Base-by-base conservation (phyloP, 1,140 invertebrate genomes). In the Holotrichia oblita region DNA sequence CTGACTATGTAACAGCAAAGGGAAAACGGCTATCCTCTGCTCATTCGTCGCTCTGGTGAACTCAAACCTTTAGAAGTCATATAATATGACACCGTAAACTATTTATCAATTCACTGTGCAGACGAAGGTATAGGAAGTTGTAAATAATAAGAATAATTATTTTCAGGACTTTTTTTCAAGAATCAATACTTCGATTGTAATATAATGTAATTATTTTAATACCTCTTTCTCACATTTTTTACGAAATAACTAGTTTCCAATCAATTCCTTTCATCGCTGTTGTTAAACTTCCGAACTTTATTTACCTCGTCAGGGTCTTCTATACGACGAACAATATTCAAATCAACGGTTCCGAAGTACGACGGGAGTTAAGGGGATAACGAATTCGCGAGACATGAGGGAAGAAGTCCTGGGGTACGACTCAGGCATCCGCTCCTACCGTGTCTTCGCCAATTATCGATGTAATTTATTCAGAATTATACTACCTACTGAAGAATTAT, bases 381-480 rank as follows among this genome's bases (percentile, higher is more conserved):
- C 61, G 61, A 64, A 64, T 64, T 64, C 61, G 61, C 61, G 61
- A n/a, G n/a, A 20, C 17, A 64, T 64, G 61, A 27, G 24, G 61
- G 61, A 22, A 17, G 17, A 22, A n/a, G n/a, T n/a, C 22, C 9
- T 64, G 61, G 44, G 12, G 12, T 48, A 48, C 24, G 20, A 64
- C n/a, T n/a, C n/a, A n/a, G n/a, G n/a, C n/a, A n/a, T n/a, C n/a
- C n/a, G n/a, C n/a, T n/a, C n/a, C n/a, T n/a, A n/a, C 17, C 61
- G 20, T 10, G 17, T 27, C 61, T 64, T 27, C 61, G 61, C 61
- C 24, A 64, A 64, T 64, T 64, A 64, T 64, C 61, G 61, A 64
- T 64, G 61, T 64, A 64, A 64, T 64, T 64, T 64, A 64, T 64
- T 64, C 61, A 64, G 61, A 64, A 64, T 64, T 64, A 64, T 64